Base-by-base conservation (phyloP, 2,113 vertebrate genomes). In the Nerophis lumbriciformis region DNA sequence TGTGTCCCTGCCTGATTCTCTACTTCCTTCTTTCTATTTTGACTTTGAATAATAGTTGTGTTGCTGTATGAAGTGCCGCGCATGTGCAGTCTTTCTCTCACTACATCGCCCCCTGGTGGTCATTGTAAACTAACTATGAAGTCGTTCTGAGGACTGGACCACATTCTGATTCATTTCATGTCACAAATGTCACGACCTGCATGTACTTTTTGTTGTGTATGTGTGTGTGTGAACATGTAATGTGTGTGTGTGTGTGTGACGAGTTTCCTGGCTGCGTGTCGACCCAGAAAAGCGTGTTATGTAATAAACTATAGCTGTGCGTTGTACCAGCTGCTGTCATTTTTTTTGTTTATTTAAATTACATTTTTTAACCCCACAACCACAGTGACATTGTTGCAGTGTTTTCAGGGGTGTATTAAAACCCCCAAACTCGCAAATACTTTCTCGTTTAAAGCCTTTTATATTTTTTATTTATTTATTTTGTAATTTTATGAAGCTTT, bases 261-360 rank as follows among this genome's bases (percentile, higher is more conserved):
- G 72, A 58, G 11, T 67, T 76, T 67, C 54, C 53, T 75, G 75
- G 69, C 62, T 71, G 65, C 68, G 52, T 76, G 69, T 82, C 69
- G 76, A 66, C 66, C 77, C 67, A 62, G 60, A 78, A 67, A 83
- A 83, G 78, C 69, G 65, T 81, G 69, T 89, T 88, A 81, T 69
- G 82, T 84, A 89, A 89, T 87, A 88, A 89, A 88, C 74, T 2
- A 74, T 68, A 63, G 69, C 45, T 80, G 78, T 83, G 63, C 59
- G 64, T 78, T 69, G 63, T 67, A 60, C 48, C 59, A 51, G 59
- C 54, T 65, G 59, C 54, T 61, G 59, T 74, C 9, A 8, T 60
- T 59, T 61, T 50, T 69, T 69, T 28, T 2, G 28, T 28, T 28
- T 4, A 28, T 42, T 13, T 16, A 21, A 4, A 15, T 57, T n/a